Conservation (phyloP, 2,888 invertebrate species). For the Blastobasis lacticolella region DNA sequence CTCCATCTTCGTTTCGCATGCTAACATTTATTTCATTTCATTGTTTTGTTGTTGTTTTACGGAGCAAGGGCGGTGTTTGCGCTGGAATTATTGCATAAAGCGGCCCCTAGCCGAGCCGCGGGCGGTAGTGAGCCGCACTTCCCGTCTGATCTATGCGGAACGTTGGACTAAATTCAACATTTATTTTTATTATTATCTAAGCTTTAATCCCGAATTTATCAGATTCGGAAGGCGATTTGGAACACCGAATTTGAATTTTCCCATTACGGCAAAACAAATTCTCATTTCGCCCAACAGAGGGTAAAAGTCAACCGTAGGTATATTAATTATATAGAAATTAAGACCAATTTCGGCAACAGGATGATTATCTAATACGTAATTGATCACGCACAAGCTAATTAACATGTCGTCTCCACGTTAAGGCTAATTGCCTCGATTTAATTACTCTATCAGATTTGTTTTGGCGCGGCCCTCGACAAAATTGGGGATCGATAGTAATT, state of each 20-base stretch:
- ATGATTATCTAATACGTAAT: conserved; percentile 23
- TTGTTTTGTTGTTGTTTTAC: conserved; percentile 44
- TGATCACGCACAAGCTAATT: conserved; percentile 38
- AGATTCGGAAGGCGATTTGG: no score
- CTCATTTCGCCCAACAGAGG: neutral
- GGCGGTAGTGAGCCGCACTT: no score
- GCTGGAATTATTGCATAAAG: conserved; percentile 18
- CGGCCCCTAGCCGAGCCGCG: no score
- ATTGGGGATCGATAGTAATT: conserved; percentile 20
- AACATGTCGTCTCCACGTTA: conserved; percentile 33
- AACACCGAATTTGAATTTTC: no score
- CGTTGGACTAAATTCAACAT: no score
- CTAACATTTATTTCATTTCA: conserved; percentile 56
- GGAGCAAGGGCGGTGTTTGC: conserved; percentile 20
- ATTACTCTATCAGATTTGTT: conserved; percentile 15
- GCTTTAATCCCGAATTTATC: no score
- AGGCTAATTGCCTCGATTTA: conserved; percentile 25
- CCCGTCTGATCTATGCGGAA: no score
- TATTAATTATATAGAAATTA: conserved; percentile 1
- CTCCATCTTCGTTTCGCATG: conserved; percentile 49
- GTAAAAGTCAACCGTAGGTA: neutral
- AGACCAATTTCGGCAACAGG: conserved; percentile 5
- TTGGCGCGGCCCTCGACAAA: conserved; percentile 3
- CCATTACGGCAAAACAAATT: no score
- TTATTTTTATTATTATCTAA: no score